Base-by-base conservation (phyloP, 1,140 invertebrate species). In the Adelges cooleyi region DNA sequence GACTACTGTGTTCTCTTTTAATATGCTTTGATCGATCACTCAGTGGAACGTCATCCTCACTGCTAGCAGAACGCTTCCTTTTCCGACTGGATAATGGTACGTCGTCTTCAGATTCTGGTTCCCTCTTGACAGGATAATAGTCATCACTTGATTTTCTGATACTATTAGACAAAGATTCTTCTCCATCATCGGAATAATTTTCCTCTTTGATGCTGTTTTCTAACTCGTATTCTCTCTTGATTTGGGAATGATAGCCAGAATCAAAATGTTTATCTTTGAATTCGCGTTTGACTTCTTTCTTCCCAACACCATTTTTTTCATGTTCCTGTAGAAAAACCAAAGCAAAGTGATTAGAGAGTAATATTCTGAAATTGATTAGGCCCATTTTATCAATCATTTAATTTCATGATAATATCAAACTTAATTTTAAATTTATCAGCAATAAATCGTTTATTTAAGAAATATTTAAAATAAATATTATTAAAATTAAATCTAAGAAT, bases 1-100 rank as follows among this genome's bases (percentile, higher is more conserved):
- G 81, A 73, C 80, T 81, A 75, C 80, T 78, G 73, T 79, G 82
- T 74, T 81, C 84, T 70, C 83, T 86, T 73, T 87, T 85, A 36
- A 81, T 70, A 72, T 86, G 87, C 72, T 87, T 90, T 62, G 56
- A 46, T 52, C 83, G 75, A 51, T 81, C 76, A 68, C 80, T 79
- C 69, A 92, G 71, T 65, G 85, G 83, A 70, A 83, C 71, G 74
- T 89, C 79, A 73, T 84, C 79, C 52, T 86, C 79, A 70, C 84
- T 80, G 36, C 44, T 49, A 6, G 11, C 25, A 27, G 40, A 59
- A 20, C 17, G 27, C 22, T 56, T 48, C 3, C 66, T 44, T 51
- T 67, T 67, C 40, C 66, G 54, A 27, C 54, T 67, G 9, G 53
- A 62, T 62, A 62, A 62, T 27, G 56, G 56, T 62, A 62, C 10